Percentiles rank a stretch among this genome's conserved stretches.
phyloP scores from a whole-genome alignment of 2,797 vertebrate species.

The Hipposideros larvatus region DNA sequence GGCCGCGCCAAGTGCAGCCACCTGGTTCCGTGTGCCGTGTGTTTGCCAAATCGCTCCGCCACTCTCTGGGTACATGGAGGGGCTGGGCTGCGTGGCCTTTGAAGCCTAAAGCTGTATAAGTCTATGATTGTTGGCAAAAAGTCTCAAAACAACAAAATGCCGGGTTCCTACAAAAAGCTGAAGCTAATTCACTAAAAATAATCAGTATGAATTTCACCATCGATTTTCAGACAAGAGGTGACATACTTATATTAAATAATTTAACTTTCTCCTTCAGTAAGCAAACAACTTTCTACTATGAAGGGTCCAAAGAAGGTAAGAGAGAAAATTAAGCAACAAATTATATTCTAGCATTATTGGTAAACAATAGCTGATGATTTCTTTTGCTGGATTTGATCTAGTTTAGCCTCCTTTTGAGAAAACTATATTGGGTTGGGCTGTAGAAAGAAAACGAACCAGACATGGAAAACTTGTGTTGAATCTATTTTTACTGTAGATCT shows the following conservation, averaged over 20 bases:
- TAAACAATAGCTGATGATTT: background rate
- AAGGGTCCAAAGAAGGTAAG: background rate
- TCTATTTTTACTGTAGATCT: background rate
- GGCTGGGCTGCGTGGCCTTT: background rate
- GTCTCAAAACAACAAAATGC: background rate
- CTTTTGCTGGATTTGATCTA: background rate
- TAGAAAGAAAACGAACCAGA: background rate
- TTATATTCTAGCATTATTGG: background rate
- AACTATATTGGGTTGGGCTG: background rate
- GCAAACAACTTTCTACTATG: background rate
- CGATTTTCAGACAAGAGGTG: background rate
- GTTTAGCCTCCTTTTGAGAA: slow-evolving; percentile 35
- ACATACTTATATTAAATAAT: background rate
- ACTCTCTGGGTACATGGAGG: background rate
- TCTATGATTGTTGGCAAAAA: background rate
- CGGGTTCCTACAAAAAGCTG: background rate
- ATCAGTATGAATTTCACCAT: background rate
- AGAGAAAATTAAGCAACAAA: background rate
- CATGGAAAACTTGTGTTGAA: background rate
- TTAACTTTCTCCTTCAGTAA: background rate
- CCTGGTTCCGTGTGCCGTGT: too few relatives aligned
- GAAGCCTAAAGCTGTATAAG: background rate
- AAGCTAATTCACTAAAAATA: background rate
- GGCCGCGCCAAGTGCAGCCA: background rate
- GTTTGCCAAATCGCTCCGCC: background rate